These are phyloP conservation scores for Sebastes flavidus DNA, from an alignment of 2,797 vertebrate genomes.

Conservation along the genomic window DNA sequence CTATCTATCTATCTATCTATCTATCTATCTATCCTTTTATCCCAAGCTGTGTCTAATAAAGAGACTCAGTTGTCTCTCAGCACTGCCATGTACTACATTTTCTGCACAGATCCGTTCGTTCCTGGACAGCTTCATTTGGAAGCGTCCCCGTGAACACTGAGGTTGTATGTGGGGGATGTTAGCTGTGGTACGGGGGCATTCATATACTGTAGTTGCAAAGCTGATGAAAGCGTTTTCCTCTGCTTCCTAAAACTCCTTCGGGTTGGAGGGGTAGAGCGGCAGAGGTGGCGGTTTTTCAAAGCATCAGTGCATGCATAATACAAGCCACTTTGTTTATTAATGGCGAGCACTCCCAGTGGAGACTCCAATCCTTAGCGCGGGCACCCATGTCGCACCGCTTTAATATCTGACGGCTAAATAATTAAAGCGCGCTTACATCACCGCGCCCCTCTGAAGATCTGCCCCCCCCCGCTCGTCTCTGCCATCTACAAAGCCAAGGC, in stretches of 20 bases:
- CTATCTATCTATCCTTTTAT: neutral
- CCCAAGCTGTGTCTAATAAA: neutral
- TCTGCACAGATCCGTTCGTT: neutral
- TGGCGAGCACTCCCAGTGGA: slow-evolving; percentile 59
- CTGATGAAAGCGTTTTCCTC: slow-evolving; percentile 47
- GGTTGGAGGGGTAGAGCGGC: neutral
- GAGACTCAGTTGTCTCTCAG: neutral
- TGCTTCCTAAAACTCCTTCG: slow-evolving; percentile 16
- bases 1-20: no score
- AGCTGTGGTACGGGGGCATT: neutral
- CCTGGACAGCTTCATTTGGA: neutral
- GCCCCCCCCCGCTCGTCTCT: neutral
- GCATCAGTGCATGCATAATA: slow-evolving; percentile 74
- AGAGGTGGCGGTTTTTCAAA: slow-evolving; percentile 64
- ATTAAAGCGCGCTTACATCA: slow-evolving; percentile 75
- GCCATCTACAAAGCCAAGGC: slow-evolving; percentile 50
- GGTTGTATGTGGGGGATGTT: neutral
- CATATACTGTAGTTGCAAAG: neutral
- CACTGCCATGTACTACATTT: neutral
- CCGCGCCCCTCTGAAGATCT: slow-evolving; percentile 54
- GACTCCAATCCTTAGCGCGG: slow-evolving; percentile 41
- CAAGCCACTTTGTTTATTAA: slow-evolving; percentile 79
- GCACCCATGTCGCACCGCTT: slow-evolving; percentile 57
- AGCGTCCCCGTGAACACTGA: neutral
- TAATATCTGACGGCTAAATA: slow-evolving; percentile 80